A percentile compares a stretch with the other conserved stretches of the same genome.
Evolutionary conservation across 1,140 invertebrate genomes (phyloP).

Genomic region (Leguminivora glycinivorella): DNA sequence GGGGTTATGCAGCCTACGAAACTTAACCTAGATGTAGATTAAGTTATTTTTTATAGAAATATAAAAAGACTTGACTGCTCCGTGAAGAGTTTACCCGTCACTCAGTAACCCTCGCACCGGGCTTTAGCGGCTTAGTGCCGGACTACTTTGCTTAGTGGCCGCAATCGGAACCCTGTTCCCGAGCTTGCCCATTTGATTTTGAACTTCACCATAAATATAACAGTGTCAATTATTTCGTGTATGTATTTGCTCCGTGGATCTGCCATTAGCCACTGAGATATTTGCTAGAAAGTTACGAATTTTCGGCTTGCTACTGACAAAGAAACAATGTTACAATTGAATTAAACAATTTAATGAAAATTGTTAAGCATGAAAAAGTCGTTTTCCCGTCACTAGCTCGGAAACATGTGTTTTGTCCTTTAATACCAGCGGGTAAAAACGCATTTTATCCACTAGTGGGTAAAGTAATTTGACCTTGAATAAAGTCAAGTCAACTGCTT

Average conservation of each 20-base stretch:
- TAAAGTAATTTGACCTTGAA: too few relatives aligned
- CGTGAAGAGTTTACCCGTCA: not conserved
- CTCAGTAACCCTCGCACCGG: constrained; percentile 18
- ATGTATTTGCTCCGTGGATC: not conserved
- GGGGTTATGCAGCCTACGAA: not conserved
- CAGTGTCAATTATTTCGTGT: not conserved
- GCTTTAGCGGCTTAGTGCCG: constrained; percentile 12
- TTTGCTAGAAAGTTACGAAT: not conserved
- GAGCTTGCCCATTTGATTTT: not conserved
- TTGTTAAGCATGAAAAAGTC: too few relatives aligned
- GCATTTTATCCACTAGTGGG: too few relatives aligned
- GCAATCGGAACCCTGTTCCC: not conserved
- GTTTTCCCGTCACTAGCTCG: too few relatives aligned
- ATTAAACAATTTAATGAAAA: too few relatives aligned
- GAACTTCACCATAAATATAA: not conserved
- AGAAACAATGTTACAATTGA: too few relatives aligned
- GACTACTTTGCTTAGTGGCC: constrained; percentile 7
- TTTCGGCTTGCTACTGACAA: not conserved
- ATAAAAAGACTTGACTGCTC: not conserved
- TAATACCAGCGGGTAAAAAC: too few relatives aligned
- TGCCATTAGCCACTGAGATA: not conserved
- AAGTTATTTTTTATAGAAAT: not conserved
- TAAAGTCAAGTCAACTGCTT: too few relatives aligned
- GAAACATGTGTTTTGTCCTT: too few relatives aligned
- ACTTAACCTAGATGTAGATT: not conserved